phyloP scores from a whole-genome alignment of 2,113 vertebrate genomes.

The Furnarius figulus region DNA sequence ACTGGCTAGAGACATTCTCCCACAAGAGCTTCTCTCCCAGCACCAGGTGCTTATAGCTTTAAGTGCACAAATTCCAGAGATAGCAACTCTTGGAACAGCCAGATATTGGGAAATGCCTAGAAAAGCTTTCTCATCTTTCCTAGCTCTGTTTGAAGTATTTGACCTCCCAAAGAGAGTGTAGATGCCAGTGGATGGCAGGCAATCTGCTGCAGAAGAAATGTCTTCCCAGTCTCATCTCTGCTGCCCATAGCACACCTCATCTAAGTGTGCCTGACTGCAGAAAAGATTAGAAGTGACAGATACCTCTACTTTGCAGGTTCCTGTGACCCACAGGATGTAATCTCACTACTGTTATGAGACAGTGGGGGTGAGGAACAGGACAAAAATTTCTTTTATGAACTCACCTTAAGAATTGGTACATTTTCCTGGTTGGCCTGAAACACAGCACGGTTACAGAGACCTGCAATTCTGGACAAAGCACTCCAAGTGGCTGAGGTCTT shows the following conservation, averaged over 20 bases:
- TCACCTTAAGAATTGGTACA: conserved; percentile 81
- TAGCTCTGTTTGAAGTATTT: neutral
- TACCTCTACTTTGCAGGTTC: neutral
- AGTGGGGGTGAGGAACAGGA: neutral
- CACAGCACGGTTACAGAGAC: conserved; percentile 82
- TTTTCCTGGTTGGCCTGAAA: conserved; percentile 83
- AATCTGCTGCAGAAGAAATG: neutral
- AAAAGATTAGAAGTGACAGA: neutral
- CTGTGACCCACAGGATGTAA: neutral
- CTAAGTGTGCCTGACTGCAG: neutral
- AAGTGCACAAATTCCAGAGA: neutral
- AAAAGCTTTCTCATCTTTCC: neutral
- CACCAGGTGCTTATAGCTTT: neutral
- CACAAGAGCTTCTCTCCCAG: neutral
- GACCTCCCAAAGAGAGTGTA: neutral
- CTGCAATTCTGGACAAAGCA: conserved; percentile 78
- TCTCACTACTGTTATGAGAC: neutral
- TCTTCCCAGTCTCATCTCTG: neutral
- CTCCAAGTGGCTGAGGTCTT: conserved; percentile 79
- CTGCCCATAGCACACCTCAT: neutral
- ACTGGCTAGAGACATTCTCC: neutral
- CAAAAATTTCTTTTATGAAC: neutral
- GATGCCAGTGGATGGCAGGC: neutral
- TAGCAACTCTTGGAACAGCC: neutral
- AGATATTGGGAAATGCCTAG: neutral